These are phyloP conservation scores for Parnassius orleans DNA, from an alignment of 2,888 invertebrate species.

Conservation along the genomic window DNA sequence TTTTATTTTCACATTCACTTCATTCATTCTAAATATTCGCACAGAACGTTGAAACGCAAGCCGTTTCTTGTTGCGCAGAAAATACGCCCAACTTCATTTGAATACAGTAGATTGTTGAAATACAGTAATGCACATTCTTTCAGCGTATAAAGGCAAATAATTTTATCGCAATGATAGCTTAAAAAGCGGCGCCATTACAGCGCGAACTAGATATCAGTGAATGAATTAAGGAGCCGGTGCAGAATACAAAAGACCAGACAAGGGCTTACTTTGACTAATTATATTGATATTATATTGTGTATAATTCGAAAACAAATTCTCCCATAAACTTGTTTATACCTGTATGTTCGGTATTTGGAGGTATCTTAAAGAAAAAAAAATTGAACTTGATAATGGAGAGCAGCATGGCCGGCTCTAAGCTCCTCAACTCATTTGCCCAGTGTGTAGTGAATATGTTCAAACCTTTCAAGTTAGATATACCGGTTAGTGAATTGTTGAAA, in stretches of 20 bases:
- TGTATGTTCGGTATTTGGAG: neutral
- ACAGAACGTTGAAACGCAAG: constrained; percentile 4
- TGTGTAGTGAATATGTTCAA: too few species aligned
- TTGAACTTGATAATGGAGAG: too few species aligned
- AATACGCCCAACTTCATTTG: constrained; percentile 14
- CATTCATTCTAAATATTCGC: neutral
- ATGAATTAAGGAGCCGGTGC: constrained; percentile 20
- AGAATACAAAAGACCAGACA: constrained; percentile 26
- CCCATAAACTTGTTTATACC: neutral
- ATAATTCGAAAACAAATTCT: neutral
- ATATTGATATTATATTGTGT: constrained; percentile 15
- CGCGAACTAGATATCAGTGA: constrained; percentile 16
- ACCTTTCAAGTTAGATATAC: too few species aligned
- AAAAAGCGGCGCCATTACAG: constrained; percentile 24
- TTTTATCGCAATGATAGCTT: constrained; percentile 26
- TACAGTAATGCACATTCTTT: constrained; percentile 23
- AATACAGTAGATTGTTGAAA: constrained; percentile 23
- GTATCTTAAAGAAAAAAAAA: too few species aligned
- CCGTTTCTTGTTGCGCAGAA: neutral
- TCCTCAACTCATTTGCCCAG: too few species aligned
- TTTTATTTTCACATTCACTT: too few species aligned
- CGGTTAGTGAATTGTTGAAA: too few species aligned
- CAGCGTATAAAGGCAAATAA: constrained; percentile 13
- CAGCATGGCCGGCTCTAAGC: too few species aligned
- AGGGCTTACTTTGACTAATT: constrained; percentile 21